Evolutionary conservation across 2,113 vertebrate species (phyloP).

Genomic region (rat (Rattus norvegicus)): DNA sequence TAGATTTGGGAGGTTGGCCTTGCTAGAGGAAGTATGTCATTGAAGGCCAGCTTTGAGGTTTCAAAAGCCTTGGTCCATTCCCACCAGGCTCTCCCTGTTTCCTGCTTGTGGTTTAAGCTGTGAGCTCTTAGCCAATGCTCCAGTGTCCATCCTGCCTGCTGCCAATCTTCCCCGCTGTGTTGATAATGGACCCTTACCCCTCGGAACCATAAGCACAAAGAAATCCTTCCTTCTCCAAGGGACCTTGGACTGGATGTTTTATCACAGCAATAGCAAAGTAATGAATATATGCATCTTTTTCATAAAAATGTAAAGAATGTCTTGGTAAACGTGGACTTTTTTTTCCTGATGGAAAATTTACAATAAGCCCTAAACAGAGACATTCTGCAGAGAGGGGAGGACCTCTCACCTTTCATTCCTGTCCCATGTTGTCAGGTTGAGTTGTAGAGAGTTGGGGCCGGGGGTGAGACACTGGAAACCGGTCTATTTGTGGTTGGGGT

Average conservation of each 20-base stretch:
- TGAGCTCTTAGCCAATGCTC: not conserved
- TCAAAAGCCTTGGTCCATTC: not conserved
- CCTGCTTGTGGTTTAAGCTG: not conserved
- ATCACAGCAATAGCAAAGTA: not conserved
- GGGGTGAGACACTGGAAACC: not conserved
- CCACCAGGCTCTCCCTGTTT: not conserved
- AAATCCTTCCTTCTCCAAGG: not conserved
- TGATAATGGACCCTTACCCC: not conserved
- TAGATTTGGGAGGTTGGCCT: not conserved
- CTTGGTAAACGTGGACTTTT: slow-evolving; percentile 18
- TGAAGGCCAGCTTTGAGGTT: not conserved
- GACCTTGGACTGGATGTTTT: not conserved
- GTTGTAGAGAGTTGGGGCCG: not conserved
- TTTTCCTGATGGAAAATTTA: not conserved
- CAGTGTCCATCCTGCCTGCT: not conserved
- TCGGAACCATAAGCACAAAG: not conserved
- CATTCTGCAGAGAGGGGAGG: not conserved
- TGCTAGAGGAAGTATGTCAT: not conserved
- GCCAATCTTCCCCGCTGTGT: not conserved
- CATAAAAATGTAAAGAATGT: not conserved
- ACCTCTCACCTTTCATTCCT: not conserved
- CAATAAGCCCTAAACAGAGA: not conserved
- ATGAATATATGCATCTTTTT: not conserved
- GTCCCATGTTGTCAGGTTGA: too few species aligned
- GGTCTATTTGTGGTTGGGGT: not conserved